A percentile compares a stretch with the other conserved stretches of the same genome.
phyloP scores from a whole-genome alignment of 2,797 vertebrate species.

The Gymnopithys bicolor region DNA sequence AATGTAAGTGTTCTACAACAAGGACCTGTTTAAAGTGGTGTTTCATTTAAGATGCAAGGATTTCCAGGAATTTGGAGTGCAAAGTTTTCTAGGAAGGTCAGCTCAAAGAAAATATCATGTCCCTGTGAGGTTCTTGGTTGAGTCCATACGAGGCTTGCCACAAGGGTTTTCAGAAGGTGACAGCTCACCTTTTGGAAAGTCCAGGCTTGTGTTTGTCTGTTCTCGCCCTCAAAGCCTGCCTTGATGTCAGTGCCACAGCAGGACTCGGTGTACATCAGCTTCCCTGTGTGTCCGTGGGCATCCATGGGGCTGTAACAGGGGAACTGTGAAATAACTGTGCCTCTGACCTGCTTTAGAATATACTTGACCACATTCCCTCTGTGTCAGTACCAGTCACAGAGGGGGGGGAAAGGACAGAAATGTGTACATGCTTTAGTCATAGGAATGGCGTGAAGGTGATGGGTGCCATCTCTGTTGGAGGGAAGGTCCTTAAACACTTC shows the following conservation, averaged over 20 bases:
- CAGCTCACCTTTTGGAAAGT: not conserved
- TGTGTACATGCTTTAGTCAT: not conserved
- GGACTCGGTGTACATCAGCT: accelerated
- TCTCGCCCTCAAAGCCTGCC: not conserved
- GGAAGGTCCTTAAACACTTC: not conserved
- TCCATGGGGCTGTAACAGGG: not conserved
- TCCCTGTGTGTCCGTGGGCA: not conserved
- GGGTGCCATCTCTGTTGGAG: not conserved
- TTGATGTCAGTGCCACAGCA: not conserved
- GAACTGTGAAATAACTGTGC: not conserved
- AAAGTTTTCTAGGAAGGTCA: not conserved
- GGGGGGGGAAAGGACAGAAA: not conserved
- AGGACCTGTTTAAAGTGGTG: not conserved
- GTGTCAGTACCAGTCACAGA: not conserved
- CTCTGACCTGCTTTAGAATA: not conserved
- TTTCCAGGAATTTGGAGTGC: not conserved
- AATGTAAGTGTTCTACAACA: not conserved
- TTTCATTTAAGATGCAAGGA: not conserved
- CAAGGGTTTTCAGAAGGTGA: not conserved
- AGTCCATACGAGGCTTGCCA: not conserved
- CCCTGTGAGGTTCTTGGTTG: not conserved
- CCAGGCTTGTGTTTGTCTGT: not conserved
- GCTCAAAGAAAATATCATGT: not conserved
- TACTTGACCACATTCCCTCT: not conserved
- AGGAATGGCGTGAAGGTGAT: not conserved